phyloP scores from a whole-genome alignment of 2,113 vertebrate species.

The Mustela lutreola region DNA sequence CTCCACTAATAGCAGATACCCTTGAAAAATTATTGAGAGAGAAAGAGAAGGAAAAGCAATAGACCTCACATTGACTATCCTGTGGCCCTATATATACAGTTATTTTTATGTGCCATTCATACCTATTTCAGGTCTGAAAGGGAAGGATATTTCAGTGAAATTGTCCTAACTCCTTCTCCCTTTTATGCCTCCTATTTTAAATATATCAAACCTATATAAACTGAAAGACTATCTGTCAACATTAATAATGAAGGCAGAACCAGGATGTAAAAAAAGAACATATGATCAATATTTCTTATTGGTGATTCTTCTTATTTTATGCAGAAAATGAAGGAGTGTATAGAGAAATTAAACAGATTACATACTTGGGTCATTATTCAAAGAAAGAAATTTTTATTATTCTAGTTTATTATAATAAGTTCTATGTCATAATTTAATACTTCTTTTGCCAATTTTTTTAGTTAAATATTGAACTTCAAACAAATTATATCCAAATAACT shows the following conservation, averaged over 20 bases:
- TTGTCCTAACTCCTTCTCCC: neutral
- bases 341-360: neutral
- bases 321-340: neutral
- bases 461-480: constrained; percentile 19
- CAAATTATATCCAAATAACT: constrained; percentile 4
- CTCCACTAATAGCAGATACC: neutral
- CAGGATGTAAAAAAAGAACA: neutral
- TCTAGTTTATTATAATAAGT: neutral
- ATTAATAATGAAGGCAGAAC: neutral
- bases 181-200: neutral
- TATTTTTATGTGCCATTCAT: constrained; percentile 4
- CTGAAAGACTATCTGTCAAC: neutral
- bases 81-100: neutral
- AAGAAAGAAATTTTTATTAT: neutral
- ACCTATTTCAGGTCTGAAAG: neutral
- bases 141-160: constrained; percentile 10
- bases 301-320: neutral
- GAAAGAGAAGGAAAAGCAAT: neutral
- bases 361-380: constrained; percentile 9
- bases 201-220: neutral
- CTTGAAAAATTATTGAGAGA: neutral
- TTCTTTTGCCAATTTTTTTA: neutral
- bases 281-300: neutral
- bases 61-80: neutral
- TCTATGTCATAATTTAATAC: neutral